A percentile compares a stretch with the other conserved stretches of the same genome.
These are phyloP conservation scores for Atractosteus spatula DNA, from an alignment of 2,113 vertebrate genomes.

Conservation along the genomic window DNA sequence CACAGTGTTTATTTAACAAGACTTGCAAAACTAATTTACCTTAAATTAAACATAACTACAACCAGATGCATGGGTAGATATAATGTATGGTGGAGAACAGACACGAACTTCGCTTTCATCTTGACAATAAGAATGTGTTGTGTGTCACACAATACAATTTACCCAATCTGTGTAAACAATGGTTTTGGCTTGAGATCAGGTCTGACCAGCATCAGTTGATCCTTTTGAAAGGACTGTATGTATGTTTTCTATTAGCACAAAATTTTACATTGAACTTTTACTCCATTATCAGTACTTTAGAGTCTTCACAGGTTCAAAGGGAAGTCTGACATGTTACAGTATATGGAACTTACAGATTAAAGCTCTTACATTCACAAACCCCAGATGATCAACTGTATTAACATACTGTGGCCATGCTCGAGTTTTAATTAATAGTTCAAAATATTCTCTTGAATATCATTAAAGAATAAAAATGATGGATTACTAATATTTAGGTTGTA, in stretches of 20 bases:
- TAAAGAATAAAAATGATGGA: too few species aligned
- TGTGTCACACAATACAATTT: constrained; percentile 47
- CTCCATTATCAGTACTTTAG: neutral
- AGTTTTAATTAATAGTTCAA: too few species aligned
- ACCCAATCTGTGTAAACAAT: constrained; percentile 19
- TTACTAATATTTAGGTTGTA: too few species aligned
- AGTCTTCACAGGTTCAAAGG: neutral
- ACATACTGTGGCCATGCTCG: neutral
- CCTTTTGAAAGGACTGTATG: neutral
- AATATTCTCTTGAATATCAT: too few species aligned
- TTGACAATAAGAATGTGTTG: constrained; percentile 45
- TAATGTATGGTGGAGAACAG: constrained; percentile 62
- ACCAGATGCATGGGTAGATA: constrained; percentile 61
- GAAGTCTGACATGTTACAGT: neutral
- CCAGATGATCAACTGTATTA: neutral
- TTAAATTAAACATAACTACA: constrained; percentile 73
- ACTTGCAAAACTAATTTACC: constrained; percentile 68
- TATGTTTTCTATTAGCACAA: constrained; percentile 6
- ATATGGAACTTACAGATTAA: constrained; percentile 1
- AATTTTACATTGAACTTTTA: neutral
- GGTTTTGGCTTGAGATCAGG: constrained; percentile 11
- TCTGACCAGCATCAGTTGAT: neutral
- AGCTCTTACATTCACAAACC: neutral
- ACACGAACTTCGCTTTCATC: constrained; percentile 59
- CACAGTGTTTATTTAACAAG: constrained; percentile 65